phyloP scores from a whole-genome alignment of 2,113 vertebrate species.

The Eclectus roratus region DNA sequence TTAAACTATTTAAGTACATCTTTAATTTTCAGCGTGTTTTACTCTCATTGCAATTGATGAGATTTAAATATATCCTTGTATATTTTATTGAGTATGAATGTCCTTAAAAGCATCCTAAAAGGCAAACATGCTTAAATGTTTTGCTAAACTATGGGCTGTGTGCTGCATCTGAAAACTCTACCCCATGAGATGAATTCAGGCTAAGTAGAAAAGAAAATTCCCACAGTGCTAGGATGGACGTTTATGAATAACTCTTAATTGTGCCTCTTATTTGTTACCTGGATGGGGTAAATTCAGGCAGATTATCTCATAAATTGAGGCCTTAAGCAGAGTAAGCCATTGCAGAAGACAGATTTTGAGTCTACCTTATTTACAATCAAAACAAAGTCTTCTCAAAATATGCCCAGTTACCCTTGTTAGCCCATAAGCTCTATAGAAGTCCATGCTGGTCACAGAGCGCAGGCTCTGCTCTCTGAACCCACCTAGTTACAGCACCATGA shows the following conservation, averaged over 20 bases:
- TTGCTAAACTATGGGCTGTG: background rate
- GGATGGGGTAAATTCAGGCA: background rate
- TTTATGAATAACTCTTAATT: background rate
- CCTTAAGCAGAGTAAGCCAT: background rate
- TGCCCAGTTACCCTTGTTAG: background rate
- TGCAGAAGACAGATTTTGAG: background rate
- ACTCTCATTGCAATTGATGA: background rate
- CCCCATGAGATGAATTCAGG: background rate
- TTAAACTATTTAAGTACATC: background rate
- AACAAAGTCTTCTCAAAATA: background rate
- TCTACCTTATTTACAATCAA: background rate
- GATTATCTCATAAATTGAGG: background rate
- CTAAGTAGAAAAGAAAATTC: background rate
- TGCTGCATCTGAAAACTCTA: background rate
- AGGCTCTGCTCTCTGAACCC: background rate
- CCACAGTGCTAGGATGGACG: background rate
- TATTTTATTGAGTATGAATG: background rate
- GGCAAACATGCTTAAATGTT: background rate
- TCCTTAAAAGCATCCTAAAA: background rate
- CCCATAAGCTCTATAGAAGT: background rate
- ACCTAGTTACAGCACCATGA: background rate
- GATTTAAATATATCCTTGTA: background rate
- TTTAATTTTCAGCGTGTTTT: background rate
- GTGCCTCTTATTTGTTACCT: background rate
- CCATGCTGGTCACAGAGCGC: fast-evolving